phyloP scores from a whole-genome alignment of 2,113 vertebrate genomes.

The Panurus biarmicus region DNA sequence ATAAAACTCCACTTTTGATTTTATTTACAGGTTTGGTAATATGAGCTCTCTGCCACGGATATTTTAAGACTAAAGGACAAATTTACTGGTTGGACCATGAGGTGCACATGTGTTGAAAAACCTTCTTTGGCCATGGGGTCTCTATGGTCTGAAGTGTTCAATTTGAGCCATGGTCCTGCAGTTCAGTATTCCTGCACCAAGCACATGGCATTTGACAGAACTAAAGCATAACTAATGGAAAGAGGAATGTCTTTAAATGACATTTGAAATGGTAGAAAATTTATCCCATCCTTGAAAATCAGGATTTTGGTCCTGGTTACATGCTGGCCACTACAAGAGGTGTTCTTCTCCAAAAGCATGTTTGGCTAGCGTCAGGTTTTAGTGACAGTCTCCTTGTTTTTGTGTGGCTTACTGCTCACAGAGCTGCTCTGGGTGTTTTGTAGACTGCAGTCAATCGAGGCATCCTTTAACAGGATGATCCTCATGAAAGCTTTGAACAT shows the following conservation, averaged over 20 bases:
- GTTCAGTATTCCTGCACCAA: background rate
- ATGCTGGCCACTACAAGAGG: background rate
- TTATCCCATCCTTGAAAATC: background rate
- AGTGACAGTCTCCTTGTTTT: background rate
- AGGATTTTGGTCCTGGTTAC: background rate
- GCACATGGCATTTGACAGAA: background rate
- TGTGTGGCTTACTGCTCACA: background rate
- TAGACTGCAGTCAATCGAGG: rapidly evolving
- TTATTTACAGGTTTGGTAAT: background rate
- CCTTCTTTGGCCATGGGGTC: background rate
- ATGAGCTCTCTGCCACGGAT: background rate
- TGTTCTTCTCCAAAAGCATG: background rate
- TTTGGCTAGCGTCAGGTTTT: background rate
- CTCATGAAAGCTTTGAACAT: background rate
- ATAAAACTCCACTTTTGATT: background rate
- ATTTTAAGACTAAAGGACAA: background rate
- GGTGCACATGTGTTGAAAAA: background rate
- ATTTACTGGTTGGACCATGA: background rate
- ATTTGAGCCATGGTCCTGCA: background rate
- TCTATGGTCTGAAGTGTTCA: background rate
- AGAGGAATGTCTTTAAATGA: background rate
- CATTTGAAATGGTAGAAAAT: background rate
- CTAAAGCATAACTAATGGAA: background rate
- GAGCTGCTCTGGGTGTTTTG: background rate
- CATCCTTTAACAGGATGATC: background rate